Evolutionary conservation across 2,888 invertebrate species (phyloP).

Genomic region (Flexamia atlantica): DNA sequence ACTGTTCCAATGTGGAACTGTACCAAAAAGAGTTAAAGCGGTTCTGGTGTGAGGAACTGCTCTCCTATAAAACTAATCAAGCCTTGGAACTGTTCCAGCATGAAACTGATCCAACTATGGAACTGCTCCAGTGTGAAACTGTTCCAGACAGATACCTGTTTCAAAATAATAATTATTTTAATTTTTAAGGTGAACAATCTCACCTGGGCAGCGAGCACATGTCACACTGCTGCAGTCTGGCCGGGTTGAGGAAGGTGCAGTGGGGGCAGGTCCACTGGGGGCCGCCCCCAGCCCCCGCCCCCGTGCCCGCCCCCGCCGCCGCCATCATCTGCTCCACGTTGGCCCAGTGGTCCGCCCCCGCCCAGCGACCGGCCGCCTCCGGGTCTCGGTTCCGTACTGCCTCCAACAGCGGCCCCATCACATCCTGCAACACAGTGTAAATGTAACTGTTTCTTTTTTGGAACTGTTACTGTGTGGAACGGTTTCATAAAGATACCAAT

Average conservation of each 20-base stretch:
- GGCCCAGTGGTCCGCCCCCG: slow-evolving; percentile 90
- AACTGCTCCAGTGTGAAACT: too few species aligned
- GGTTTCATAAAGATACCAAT: too few species aligned
- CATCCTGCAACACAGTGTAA: slow-evolving; percentile 76
- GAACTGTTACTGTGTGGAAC: too few species aligned
- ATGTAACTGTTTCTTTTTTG: neutral
- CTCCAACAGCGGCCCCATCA: slow-evolving; percentile 85
- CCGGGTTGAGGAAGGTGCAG: slow-evolving; percentile 95
- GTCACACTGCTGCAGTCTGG: slow-evolving; percentile 88
- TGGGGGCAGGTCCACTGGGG: slow-evolving; percentile 93
- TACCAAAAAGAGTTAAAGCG: too few species aligned
- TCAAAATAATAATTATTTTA: too few species aligned
- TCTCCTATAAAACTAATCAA: too few species aligned
- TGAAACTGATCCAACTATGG: too few species aligned
- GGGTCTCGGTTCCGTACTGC: slow-evolving; percentile 86
- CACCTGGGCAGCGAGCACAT: slow-evolving; percentile 94
- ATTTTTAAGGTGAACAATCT: too few species aligned
- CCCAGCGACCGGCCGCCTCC: slow-evolving; percentile 87
- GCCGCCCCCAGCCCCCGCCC: slow-evolving; percentile 72
- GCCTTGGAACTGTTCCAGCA: too few species aligned
- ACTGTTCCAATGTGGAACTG: too few species aligned
- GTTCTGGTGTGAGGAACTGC: too few species aligned
- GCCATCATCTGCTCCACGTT: slow-evolving; percentile 89
- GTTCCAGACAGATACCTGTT: too few species aligned
- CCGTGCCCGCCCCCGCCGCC: slow-evolving; percentile 18